Evolutionary conservation across 1,140 invertebrate genomes (phyloP).

Genomic region (Conus ventricosus): DNA sequence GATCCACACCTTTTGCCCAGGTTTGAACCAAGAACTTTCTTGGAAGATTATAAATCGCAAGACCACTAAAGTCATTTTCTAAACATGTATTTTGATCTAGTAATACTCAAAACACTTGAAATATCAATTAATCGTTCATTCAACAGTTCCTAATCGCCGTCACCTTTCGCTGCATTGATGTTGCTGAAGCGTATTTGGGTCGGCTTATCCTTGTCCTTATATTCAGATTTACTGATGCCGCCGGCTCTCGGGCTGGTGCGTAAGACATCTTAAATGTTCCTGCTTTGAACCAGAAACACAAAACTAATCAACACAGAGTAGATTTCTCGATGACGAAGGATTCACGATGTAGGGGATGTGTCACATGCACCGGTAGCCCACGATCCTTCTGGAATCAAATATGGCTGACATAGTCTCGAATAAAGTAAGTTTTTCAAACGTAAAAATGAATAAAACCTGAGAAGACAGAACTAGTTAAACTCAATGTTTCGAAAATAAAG

Average conservation of each 20-base stretch:
- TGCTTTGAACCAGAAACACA: neutral
- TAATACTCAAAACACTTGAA: neutral
- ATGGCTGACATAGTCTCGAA: neutral
- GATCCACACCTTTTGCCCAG: neutral
- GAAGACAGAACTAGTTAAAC: too few species aligned
- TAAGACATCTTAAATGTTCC: constrained; percentile 44
- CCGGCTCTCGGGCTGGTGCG: neutral
- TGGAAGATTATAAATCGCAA: too few species aligned
- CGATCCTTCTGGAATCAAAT: constrained; percentile 37
- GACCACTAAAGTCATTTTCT: too few species aligned
- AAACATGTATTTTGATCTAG: too few species aligned
- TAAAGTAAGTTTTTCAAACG: neutral
- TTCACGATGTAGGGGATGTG: neutral
- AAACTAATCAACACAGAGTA: neutral
- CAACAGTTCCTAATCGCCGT: constrained; percentile 38
- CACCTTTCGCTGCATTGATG: constrained; percentile 98
- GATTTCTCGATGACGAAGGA: constrained; percentile 29
- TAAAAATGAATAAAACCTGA: neutral
- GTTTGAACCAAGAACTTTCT: too few species aligned
- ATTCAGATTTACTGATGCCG: constrained; percentile 61
- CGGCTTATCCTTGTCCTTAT: constrained; percentile 90
- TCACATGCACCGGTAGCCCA: constrained; percentile 21
- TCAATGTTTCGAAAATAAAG: too few species aligned
- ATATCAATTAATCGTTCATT: neutral
- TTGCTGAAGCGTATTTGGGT: constrained; percentile 95